Percentiles rank a stretch among this genome's conserved stretches.
Conservation (phyloP, 2,888 invertebrate species). For the Eilema depressum region DNA sequence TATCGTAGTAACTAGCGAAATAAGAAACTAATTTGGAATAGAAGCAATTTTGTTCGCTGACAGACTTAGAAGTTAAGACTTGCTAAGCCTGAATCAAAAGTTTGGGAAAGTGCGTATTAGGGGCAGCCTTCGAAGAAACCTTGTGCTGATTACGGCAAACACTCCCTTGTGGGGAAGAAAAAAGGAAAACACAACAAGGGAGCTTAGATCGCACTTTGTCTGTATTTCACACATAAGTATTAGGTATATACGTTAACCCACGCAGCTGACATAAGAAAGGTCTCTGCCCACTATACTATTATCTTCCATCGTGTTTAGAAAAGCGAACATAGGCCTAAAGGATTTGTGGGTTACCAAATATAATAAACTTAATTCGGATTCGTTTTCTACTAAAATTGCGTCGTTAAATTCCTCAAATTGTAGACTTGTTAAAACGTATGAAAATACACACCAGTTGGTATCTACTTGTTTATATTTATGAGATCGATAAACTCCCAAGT, state of each 20-base stretch:
- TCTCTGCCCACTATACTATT: background rate
- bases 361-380: background rate
- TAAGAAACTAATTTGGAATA: conserved; percentile 1
- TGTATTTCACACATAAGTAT: background rate
- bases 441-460: too few relatives aligned
- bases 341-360: background rate
- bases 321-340: background rate
- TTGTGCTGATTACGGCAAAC: background rate
- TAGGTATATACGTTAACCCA: background rate
- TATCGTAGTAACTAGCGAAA: background rate
- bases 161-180: background rate
- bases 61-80: conserved; percentile 12
- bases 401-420: too few relatives aligned
- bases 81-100: conserved; percentile 13
- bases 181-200: background rate
- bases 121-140: background rate
- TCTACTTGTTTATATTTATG: too few relatives aligned
- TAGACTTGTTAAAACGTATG: too few relatives aligned
- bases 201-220: background rate
- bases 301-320: background rate
- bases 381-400: background rate
- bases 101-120: conserved; percentile 9
- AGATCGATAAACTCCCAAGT: too few relatives aligned
- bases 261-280: background rate
- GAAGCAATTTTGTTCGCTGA: conserved; percentile 7